Percentiles rank a stretch among this genome's conserved stretches.
These are phyloP conservation scores for Plutomurus gul DNA, from an alignment of 1,140 invertebrate species.

Conservation along the genomic window DNA sequence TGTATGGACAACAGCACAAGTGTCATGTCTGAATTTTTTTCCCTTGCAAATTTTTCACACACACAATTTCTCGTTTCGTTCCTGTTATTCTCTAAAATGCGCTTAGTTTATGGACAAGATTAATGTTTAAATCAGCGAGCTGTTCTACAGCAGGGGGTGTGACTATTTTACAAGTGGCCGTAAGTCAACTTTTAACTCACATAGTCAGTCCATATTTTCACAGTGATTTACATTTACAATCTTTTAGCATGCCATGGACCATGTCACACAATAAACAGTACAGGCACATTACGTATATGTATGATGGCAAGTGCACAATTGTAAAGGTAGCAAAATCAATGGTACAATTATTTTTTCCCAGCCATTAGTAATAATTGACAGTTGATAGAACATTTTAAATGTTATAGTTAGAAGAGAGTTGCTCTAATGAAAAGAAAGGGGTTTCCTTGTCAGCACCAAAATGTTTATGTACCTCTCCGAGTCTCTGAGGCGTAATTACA, in stretches of 20 bases:
- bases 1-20: not conserved
- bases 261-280: too few species aligned
- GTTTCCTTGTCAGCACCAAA: not conserved
- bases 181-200: conserved; percentile 27
- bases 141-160: conserved; percentile 15
- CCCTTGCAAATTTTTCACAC: conserved; percentile 4
- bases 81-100: not conserved
- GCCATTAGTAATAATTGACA: too few species aligned
- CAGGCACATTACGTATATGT: too few species aligned
- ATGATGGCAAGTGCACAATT: too few species aligned
- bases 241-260: too few species aligned
- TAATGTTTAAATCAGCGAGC: conserved; percentile 21
- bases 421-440: too few species aligned
- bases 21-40: not conserved
- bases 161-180: conserved; percentile 17
- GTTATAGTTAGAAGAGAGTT: too few species aligned
- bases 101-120: conserved; percentile 14
- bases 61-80: not conserved
- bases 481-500: conserved; percentile 1
- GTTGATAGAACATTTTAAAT: too few species aligned
- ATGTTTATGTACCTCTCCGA: not conserved
- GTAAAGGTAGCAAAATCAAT: too few species aligned
- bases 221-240: conserved; percentile 8
- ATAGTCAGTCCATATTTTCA: conserved; percentile 3
- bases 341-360: too few species aligned